Base-by-base conservation (phyloP, 2,797 vertebrate genomes). In the Dendrocincla tyrannina region DNA sequence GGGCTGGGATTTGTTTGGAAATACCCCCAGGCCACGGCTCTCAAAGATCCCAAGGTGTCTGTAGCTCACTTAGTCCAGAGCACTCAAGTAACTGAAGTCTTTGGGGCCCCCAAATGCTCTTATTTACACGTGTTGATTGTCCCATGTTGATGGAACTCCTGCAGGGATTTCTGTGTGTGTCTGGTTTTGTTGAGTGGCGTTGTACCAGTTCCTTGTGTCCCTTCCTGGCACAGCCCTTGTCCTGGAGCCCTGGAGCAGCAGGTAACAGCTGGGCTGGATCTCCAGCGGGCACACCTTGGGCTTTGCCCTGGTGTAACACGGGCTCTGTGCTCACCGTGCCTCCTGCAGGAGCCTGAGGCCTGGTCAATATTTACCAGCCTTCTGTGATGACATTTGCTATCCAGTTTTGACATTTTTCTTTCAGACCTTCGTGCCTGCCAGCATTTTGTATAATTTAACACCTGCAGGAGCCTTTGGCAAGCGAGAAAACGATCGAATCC, bases 21-120 rank as follows among this genome's bases (percentile, higher is more conserved):
- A 17, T 55, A 37, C 1, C 11, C 19, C 20, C n/a, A 44, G 59
- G 39, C 35, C 0, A 0, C 10, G 11, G 13, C 22, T 74, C 33
- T 25, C 8, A 39, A 32, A 67, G 18, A 7, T 37, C 11, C 1
- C 11, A 16, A 30, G 22, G 47, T 82, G 22, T 17, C 39, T 25
- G 17, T 17, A 2, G 25, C 59, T 82, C 27, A 19, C 7, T 67
- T 53, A 20, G 4, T 53, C 82, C 60, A n/a, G 60, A 85, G 37
- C 0, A 0, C 33, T 50, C 24, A 41, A 72, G 27, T 44, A 62
- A 49, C 8, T 20, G 27, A 50, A 44, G 32, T 18, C 35, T 46
- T 53, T 19, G 28, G 12, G 23, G 7, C 50, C 77, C 58, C 52
- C 78, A 39, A 72, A 66, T 66, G 30, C 58, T 58, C 9, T 33